These are phyloP conservation scores for Nephila pilipes DNA, from an alignment of 1,140 invertebrate species.

Conservation along the genomic window DNA sequence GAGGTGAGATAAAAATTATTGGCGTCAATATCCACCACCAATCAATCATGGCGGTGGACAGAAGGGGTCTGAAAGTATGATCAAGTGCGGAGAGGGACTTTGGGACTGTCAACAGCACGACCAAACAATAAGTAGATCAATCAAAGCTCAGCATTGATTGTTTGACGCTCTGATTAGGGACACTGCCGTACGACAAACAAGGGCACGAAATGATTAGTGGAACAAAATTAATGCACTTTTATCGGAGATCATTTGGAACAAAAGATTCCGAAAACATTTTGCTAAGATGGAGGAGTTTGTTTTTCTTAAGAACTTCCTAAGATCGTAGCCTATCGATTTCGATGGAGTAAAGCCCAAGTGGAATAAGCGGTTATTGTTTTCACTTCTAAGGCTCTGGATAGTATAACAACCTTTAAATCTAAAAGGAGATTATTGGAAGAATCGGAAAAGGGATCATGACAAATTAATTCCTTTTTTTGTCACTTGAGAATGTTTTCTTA, in stretches of 20 bases:
- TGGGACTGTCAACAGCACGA: conserved; percentile 64
- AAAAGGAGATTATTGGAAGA: background rate
- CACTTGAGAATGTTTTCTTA: background rate
- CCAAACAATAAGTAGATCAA: conserved; percentile 74
- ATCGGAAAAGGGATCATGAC: background rate
- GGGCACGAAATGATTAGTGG: conserved; percentile 1
- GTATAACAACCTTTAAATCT: background rate
- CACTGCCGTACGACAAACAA: conserved; percentile 59
- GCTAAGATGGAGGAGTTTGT: conserved; percentile 34
- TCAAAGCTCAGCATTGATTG: conserved; percentile 65
- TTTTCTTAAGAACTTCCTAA: conserved; percentile 30
- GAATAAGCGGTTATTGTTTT: conserved; percentile 14
- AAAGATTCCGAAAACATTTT: conserved; percentile 64
- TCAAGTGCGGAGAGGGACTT: conserved; percentile 30
- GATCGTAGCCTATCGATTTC: conserved; percentile 7
- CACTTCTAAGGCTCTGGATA: background rate
- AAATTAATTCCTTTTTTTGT: background rate
- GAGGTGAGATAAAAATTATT: conserved; percentile 70
- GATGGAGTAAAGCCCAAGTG: background rate
- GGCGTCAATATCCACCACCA: conserved; percentile 65
- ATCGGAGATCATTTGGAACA: conserved; percentile 53
- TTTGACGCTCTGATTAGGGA: conserved; percentile 54
- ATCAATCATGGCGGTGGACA: conserved; percentile 61
- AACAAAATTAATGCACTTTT: conserved; percentile 70
- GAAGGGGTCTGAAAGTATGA: conserved; percentile 47